Evolutionary conservation across 1,140 invertebrate genomes (phyloP), one percentile per base, ranked within the genome.

Genomic region (Limonius californicus): DNA sequence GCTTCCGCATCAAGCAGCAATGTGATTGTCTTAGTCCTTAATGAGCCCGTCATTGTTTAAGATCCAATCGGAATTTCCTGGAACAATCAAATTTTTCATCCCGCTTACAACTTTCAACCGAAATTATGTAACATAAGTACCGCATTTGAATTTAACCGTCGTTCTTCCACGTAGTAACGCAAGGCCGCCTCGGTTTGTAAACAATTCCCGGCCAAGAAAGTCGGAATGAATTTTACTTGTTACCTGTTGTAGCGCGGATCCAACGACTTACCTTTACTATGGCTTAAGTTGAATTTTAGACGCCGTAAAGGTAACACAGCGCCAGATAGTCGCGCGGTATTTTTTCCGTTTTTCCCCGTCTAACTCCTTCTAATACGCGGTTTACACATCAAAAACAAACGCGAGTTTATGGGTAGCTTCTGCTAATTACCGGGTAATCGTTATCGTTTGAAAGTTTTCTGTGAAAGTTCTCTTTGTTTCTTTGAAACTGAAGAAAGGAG

Each of bases 151-250:
- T 39, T 39, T 39, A 39, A 39, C 35, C 35, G 35, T 39, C 35
- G 23, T 27, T 27, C n/a, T 39, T 39, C n/a, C 35, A 14, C 8
- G 35, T 39, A n/a, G n/a, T n/a, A n/a, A 39, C n/a, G 35, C 35
- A 39, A 39, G 35, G 35, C 35, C 35, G 35, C 2, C n/a, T 9
- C 35, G 11, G n/a, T 39, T 39, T 39, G 35, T 39, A 39, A 39
- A 39, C 35, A 39, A 39, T 39, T 12, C 35, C 35, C 15, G 18
- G 12, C 16, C 16, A 50, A 50, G 45, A 50, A 50, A n/a, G 45
- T 50, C 16, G 16, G 45, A 50, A 50, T 50, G 45, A 50, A 21
- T 18, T 50, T 50, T 50, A 50, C 45, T 18, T 50, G 45, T 50
- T 50, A 50, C 45, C 45, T 50, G 45, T n/a, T n/a, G n/a, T 50